Evolutionary conservation across 2,797 vertebrate genomes (phyloP), one percentile per base, ranked within the genome.

Genomic region (Lagodon rhomboides): DNA sequence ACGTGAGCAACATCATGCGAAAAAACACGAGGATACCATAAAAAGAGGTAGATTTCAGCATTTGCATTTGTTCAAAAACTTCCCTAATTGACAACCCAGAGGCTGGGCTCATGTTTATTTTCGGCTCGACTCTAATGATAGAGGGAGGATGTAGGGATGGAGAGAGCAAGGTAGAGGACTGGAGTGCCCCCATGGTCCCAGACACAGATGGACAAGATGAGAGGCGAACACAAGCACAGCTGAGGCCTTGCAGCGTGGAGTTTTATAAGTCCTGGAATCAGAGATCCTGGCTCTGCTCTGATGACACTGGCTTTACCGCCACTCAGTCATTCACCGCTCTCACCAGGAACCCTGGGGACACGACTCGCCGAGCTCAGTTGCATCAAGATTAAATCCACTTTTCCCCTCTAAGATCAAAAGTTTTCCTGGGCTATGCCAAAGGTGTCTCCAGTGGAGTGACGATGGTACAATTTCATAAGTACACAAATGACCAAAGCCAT

Each of bases 191-290:
- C n/a, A 17, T 74, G 75, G 90, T 90, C 88, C 86, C 90, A 90
- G 87, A 85, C 87, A 89, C 92, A 93, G 92, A 94, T 92, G 90
- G 91, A 87, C 82, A 80, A 87, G 87, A 93, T 91, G 88, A 92
- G 90, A 92, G 82, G 80, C 75, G 78, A 87, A 66, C 77, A 73
- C 74, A 80, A 67, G 78, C 92, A 75, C 92, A 93, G 91, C 90
- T 94, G 92, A 91, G 89, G 82, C 90, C 87, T 87, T 68, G 82
- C 75, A 81, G 84, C 27, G 1, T 22, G 47, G 78, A 85, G 78
- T 47, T 49, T 87, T 82, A 82, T 77, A 89, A 79, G 85, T 92
- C 85, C 86, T 84, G 80, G 86, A 93, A 82, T 91, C 85, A 82
- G 83, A 66, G 85, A 91, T 85, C 82, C 53, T 15, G 20, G 80